These are phyloP conservation scores for Protosalanx chinensis DNA, from an alignment of 2,797 vertebrate genomes.

Conservation along the genomic window DNA sequence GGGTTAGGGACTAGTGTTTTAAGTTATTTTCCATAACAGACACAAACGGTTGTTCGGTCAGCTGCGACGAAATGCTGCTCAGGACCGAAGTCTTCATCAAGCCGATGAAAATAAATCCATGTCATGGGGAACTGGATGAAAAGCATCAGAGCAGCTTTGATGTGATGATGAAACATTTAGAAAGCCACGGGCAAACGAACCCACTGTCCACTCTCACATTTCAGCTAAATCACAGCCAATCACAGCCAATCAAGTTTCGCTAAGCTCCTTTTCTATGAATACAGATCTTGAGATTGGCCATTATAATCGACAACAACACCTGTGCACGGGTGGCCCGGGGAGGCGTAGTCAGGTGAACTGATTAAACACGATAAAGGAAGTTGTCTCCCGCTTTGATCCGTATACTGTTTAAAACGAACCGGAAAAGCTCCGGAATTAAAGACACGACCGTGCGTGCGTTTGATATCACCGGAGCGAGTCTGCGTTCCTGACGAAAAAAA, in stretches of 20 bases:
- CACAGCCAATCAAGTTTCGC: conserved; percentile 7
- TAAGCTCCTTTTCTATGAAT: conserved; percentile 16
- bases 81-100: no score
- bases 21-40: not conserved
- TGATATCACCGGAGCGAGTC: not conserved
- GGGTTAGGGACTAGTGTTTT: no score
- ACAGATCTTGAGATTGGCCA: conserved; percentile 54
- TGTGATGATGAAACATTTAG: conserved; percentile 24
- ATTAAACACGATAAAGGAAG: conserved; percentile 32
- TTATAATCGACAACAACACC: conserved; percentile 55
- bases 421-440: conserved; percentile 6
- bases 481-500: not conserved
- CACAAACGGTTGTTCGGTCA: not conserved
- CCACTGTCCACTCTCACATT: conserved; percentile 27
- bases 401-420: conserved; percentile 23
- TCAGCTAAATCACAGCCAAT: not conserved
- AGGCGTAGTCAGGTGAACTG: conserved; percentile 23
- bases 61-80: no score
- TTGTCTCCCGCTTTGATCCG: conserved; percentile 45
- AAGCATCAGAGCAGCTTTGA: conserved; percentile 30
- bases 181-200: conserved; percentile 32
- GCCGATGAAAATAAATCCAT: conserved; percentile 4
- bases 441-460: not conserved
- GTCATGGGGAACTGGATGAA: conserved; percentile 12
- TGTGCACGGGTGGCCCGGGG: conserved; percentile 20